Conservation (phyloP, 2,888 invertebrate species). For the Piscicola geometra region DNA sequence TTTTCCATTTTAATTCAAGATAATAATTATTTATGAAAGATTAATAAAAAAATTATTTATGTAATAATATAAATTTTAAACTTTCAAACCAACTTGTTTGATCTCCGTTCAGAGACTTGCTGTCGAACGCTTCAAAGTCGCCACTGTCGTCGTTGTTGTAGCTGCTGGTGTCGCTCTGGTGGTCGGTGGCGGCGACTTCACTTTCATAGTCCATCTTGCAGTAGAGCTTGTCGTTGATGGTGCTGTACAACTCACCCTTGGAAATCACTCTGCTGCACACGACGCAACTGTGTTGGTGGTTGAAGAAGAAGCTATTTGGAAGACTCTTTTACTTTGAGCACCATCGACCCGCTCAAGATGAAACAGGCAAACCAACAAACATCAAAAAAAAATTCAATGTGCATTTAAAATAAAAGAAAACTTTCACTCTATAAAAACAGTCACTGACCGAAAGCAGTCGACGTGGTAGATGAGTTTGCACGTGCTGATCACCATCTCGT, state of each 20-base stretch:
- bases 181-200: constrained; percentile 16
- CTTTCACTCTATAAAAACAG: no score
- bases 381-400: no score
- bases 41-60: background rate
- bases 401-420: no score
- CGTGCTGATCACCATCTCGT: constrained; percentile 34
- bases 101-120: background rate
- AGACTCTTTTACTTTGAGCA: no score
- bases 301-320: no score
- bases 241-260: constrained; percentile 24
- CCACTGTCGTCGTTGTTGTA: constrained; percentile 67
- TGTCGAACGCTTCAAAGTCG: constrained; percentile 45
- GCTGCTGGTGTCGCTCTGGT: constrained; percentile 26
- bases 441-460: constrained; percentile 95
- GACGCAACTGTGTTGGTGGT: constrained; percentile 41
- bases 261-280: constrained; percentile 69
- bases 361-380: no score
- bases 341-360: no score
- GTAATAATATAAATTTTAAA: background rate
- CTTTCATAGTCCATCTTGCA: constrained; percentile 25
- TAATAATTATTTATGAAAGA: no score
- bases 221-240: constrained; percentile 27
- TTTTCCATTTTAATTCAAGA: no score
- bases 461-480: constrained; percentile 96
- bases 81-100: background rate